Base-by-base conservation (phyloP, 2,888 invertebrate species). In the Polyploca ridens region DNA sequence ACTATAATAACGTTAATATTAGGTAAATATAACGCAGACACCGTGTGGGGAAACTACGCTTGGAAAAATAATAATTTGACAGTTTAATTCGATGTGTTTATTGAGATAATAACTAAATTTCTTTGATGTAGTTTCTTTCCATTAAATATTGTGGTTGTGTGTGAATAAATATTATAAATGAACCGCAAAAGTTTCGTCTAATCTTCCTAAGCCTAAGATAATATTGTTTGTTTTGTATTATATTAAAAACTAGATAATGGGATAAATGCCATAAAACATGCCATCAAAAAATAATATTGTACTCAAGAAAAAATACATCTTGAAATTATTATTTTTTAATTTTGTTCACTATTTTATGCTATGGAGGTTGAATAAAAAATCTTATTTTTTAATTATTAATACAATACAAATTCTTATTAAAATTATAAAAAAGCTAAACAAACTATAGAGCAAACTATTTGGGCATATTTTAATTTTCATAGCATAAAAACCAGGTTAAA, bases 41-140 rank as follows among this genome's bases (percentile, higher is more conserved):
- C 88, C 88, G 91, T 92, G 91, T 93, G 93, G 93, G 93, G 93
- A 94, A 94, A 94, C 93, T 94, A 94, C 93, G 93, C 93, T 94
- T 94, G 89, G 89, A 90, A 86, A 89, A 85, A 86, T 83, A 87
- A 88, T 89, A 86, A 88, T 87, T 92, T 90, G 89, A 89, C 88
- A 87, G 78, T 86, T 87, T 82, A 79, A 91, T 87, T 89, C 82
- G 90, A 88, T 90, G 90, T 92, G 80, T 86, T 85, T 86, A 86
- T 84, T 87, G 79, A 78, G 69, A 77, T 88, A 90, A 69, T 76
- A 74, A 73, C 72, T 81, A 84, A 83, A 79, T 85, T 89, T 85
- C 84, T 90, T 90, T 88, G 84, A 79, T 88, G 93, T 93, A 92
- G 93, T 92, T 92, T 90, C 89, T 90, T 91, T 90, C 88, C 88